Conservation (phyloP, 2,888 invertebrate genomes). For the Magallana nippona region DNA sequence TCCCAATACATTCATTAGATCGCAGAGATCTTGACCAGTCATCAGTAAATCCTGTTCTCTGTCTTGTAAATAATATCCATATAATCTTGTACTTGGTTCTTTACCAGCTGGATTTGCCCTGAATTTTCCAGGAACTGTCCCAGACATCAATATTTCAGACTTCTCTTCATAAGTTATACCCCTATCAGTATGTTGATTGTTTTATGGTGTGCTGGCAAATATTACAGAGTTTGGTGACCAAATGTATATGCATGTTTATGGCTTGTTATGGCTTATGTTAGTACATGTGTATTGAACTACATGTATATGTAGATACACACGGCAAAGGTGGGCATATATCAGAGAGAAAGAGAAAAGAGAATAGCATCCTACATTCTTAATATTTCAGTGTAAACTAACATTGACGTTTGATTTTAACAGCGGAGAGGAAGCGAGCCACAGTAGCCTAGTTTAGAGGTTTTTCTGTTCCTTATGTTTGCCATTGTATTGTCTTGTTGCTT, state of each 20-base stretch:
- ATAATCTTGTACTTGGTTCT: neutral
- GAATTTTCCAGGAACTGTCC: slow-evolving; percentile 18
- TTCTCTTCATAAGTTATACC: slow-evolving; percentile 19
- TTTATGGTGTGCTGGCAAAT: slow-evolving; percentile 9
- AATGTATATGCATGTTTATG: neutral
- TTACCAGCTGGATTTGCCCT: neutral
- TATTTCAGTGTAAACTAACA: neutral
- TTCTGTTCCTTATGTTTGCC: neutral
- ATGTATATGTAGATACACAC: too few relatives aligned
- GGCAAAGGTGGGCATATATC: too few relatives aligned
- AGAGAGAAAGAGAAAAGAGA: too few relatives aligned
- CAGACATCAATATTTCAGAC: slow-evolving; percentile 31
- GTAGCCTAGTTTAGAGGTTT: slow-evolving; percentile 5
- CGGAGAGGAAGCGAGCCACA: neutral
- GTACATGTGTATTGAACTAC: too few relatives aligned
- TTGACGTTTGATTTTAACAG: slow-evolving; percentile 12
- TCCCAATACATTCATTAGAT: neutral
- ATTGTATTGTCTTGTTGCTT: neutral
- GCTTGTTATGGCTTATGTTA: slow-evolving; percentile 11
- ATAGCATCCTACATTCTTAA: too few relatives aligned
- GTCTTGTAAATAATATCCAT: neutral
- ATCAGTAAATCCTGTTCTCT: neutral
- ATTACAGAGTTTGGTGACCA: neutral
- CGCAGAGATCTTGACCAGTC: neutral
- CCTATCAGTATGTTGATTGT: neutral